phyloP scores from a whole-genome alignment of 92 coral and sea anemone species.

The Hydrozoanthus gracilis region DNA sequence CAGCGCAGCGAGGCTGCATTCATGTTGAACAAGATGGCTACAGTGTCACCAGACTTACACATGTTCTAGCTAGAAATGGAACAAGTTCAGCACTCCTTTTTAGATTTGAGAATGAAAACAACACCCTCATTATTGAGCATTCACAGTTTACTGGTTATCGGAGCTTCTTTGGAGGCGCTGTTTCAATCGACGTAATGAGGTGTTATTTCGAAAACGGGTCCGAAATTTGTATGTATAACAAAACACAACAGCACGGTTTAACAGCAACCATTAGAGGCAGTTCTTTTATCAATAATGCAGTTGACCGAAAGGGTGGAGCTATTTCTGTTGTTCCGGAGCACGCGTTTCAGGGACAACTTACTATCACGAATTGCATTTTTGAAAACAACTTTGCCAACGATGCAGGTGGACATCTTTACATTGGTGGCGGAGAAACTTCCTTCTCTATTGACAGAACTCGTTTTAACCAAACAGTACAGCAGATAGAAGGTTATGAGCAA shows the following conservation, averaged over 20 bases:
- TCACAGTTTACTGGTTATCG: conserved; percentile 10
- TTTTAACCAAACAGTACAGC: background rate
- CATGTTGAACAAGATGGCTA: conserved; percentile 23
- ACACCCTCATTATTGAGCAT: background rate
- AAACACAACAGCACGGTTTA: background rate
- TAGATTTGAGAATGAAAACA: conserved; percentile 6
- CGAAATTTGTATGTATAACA: background rate
- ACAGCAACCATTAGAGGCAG: background rate
- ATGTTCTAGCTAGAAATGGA: conserved; percentile 15
- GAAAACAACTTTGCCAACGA: conserved; percentile 31
- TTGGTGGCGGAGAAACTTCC: conserved; percentile 30
- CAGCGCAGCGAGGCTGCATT: conserved; percentile 5
- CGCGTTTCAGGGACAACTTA: conserved; percentile 22
- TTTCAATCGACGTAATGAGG: conserved; percentile 1
- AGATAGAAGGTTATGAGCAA: conserved; percentile 1
- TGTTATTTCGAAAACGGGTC: conserved; percentile 4
- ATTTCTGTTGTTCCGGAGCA: conserved; percentile 28
- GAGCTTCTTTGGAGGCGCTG: conserved; percentile 19
- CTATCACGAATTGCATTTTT: background rate
- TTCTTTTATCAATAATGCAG: background rate
- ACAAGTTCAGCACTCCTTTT: conserved; percentile 22
- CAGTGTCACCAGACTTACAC: conserved; percentile 1
- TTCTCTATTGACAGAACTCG: background rate
- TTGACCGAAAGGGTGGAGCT: conserved; percentile 24
- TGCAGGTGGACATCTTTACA: conserved; percentile 21